Evolutionary conservation across 2,888 invertebrate genomes (phyloP).

Genomic region (Oeneis ivallda): DNA sequence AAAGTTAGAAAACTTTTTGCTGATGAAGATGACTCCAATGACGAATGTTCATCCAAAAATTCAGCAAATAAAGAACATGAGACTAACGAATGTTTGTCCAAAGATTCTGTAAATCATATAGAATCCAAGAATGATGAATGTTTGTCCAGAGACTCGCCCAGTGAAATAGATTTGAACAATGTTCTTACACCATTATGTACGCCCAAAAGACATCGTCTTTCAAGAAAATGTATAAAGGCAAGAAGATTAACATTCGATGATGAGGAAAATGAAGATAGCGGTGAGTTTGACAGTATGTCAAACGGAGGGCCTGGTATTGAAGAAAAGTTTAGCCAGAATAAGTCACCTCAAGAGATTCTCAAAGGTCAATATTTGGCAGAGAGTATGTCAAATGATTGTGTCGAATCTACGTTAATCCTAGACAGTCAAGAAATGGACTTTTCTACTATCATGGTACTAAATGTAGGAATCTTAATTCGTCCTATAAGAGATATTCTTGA

Average conservation of each 20-base stretch:
- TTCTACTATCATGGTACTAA: slow-evolving; percentile 11
- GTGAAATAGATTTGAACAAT: neutral
- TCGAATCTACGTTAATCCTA: neutral
- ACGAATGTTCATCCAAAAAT: neutral
- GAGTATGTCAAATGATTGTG: slow-evolving; percentile 5
- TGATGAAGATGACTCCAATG: slow-evolving; percentile 5
- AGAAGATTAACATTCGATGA: slow-evolving; percentile 13
- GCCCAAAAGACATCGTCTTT: neutral
- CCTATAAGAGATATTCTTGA: neutral
- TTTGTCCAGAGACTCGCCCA: neutral
- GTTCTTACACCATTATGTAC: neutral
- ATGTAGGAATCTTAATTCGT: slow-evolving; percentile 10
- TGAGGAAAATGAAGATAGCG: slow-evolving; percentile 4
- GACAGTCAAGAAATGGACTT: neutral
- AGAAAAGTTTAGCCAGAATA: neutral
- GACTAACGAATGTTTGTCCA: neutral
- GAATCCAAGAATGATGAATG: neutral
- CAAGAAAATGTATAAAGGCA: neutral
- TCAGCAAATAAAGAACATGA: neutral
- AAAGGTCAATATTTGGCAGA: neutral
- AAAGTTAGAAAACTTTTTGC: slow-evolving; percentile 5
- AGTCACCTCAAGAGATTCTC: neutral
- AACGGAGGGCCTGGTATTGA: neutral
- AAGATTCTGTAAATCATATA: neutral
- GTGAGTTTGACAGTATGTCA: neutral